Evolutionary conservation across 2,113 vertebrate genomes (phyloP), one percentile per base, ranked within the genome.

Genomic region (Phodopus roborovskii): DNA sequence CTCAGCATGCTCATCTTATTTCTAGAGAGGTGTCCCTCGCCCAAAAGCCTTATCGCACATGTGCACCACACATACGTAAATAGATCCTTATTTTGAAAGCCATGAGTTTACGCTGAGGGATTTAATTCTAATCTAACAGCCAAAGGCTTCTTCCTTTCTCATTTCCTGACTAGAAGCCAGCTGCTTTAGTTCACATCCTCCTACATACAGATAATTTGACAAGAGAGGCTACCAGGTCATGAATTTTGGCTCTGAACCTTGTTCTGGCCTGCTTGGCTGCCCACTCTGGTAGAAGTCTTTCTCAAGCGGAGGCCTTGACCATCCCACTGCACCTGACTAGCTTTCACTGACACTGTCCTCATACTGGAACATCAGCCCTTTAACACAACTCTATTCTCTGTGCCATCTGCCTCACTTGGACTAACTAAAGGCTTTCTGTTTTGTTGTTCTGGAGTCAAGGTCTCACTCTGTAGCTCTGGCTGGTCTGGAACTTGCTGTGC

Each of bases 151-250:
- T 88, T 88, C n/a, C 85, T 75, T 62, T 92, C 53, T 26, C 24
- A 87, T 94, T 95, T 81, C 86, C 66, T 71, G n/a, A 83, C 16
- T 86, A 83, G 74, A 87, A 91, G 42, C 16, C 50, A 66, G 28
- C 7, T 95, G 39, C 66, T 62, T 50, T 39, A 50, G 16, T 73
- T 48, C n/a, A 24, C 42, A 70, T 58, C 12, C 64, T 60, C 64
- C 19, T 56, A 3, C 12, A 48, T 39, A 58, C 20, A 17, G 66
- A 62, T 78, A 64, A 58, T 33, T 66, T 85, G 73, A 45, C 84
- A 66, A 66, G n/a, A 60, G 12, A 92, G 39, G 33, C 64, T 88
- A 75, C 58, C 56, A 60, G 62, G 39, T 13, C 20, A 26, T 17
- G 30, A 30, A 24, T 88, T 22, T 4, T 74, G 12, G 36, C 50